Evolutionary conservation across 2,888 invertebrate genomes (phyloP), one percentile per base, ranked within the genome.

Genomic region (Tanytarsus gracilentus): DNA sequence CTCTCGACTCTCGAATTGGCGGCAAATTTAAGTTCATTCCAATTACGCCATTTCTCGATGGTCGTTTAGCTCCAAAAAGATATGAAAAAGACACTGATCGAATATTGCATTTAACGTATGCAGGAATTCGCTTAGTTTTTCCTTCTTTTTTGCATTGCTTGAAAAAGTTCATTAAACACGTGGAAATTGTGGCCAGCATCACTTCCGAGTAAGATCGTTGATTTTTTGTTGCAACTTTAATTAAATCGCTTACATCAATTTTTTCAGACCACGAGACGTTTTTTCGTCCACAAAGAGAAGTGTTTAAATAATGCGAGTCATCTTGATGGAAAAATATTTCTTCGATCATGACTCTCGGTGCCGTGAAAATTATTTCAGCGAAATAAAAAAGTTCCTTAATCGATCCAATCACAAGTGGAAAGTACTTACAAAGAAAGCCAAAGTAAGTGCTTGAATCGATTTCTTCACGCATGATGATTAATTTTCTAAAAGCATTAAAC

Each of bases 231-330:
- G 66, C 63, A 7, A n/a, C n/a, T n/a, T n/a, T n/a, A n/a, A n/a
- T n/a, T n/a, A n/a, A n/a, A n/a, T n/a, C n/a, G n/a, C n/a, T n/a
- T n/a, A n/a, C 69, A 63, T 70, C 67, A n/a, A 73, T 68, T 7
- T 69, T 68, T 1, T 70, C 69, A 2, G 72, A 70, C 48, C 72
- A 73, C 1, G 73, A 69, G 3, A 73, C 68, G 4, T 72, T 70
- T 64, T 73, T 73, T 9, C 73, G 66, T 0, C 73, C 73, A 1
- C 71, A 70, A 62, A 72, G 72, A 0, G 73, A 71, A 58, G 70
- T 66, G 52, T 73, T 72, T 2, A 73, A 64, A 4, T 70, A 67
- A 61, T 73, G 73, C 3, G 67, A 55, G 63, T 73, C 72, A 30
- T 68, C 69, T 0, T 70, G 68, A 9, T 68, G 68, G 39, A 66